Percentiles rank a stretch among this genome's conserved stretches.
Evolutionary conservation across 2,797 vertebrate genomes (phyloP).

Genomic region (Poeciliopsis paucimaculata): DNA sequence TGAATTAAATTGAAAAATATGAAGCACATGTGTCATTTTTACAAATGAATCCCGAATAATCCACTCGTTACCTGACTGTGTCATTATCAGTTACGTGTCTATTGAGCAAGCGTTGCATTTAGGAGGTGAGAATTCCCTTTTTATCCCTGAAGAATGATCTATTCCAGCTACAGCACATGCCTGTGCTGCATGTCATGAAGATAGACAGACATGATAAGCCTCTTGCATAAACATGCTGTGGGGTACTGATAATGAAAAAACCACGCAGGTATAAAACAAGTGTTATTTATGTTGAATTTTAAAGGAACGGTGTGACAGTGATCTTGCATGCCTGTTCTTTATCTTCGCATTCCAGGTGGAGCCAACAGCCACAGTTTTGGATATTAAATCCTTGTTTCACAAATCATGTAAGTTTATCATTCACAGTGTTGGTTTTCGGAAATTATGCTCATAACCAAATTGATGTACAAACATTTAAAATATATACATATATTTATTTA

Average conservation of each 20-base stretch:
- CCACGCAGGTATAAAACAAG: slow-evolving; percentile 5
- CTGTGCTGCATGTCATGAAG: slow-evolving; percentile 3
- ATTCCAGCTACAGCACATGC: slow-evolving; percentile 45
- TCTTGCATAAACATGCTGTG: slow-evolving; percentile 33
- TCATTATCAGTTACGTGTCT: slow-evolving; percentile 52
- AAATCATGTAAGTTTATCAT: slow-evolving; percentile 83
- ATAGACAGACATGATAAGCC: slow-evolving; percentile 25
- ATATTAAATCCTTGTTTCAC: slow-evolving; percentile 94
- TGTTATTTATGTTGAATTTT: slow-evolving; percentile 10
- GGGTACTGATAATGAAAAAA: slow-evolving; percentile 6
- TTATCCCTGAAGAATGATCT: slow-evolving; percentile 57
- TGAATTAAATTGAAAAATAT: neutral
- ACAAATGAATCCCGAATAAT: slow-evolving; percentile 5
- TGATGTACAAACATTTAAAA: neutral
- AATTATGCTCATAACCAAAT: neutral
- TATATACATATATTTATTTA: neutral
- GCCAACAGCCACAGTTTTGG: slow-evolving; percentile 89
- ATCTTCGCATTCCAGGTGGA: slow-evolving; percentile 84
- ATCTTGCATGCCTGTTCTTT: neutral
- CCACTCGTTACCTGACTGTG: slow-evolving; percentile 9
- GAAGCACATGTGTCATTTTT: neutral
- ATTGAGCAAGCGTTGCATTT: slow-evolving; percentile 51
- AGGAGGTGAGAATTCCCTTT: slow-evolving; percentile 67
- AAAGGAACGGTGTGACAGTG: neutral
- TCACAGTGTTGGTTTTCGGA: neutral